Evolutionary conservation across 2,888 invertebrate species (phyloP), one percentile per base, ranked within the genome.

Genomic region (Drosophila planitibia): DNA sequence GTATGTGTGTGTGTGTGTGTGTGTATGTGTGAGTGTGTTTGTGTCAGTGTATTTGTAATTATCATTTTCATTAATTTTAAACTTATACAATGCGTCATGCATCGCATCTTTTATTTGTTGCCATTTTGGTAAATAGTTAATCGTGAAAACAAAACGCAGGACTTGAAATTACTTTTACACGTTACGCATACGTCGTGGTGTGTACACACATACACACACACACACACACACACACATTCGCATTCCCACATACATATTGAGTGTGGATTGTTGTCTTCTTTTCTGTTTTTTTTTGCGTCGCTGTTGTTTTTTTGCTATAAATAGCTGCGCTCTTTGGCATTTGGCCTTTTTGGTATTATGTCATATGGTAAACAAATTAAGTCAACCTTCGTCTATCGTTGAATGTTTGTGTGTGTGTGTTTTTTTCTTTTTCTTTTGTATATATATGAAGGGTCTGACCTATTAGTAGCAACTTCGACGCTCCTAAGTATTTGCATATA

Each of bases 311-410:
- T 63, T 35, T 32, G 35, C 70, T 64, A 67, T 68, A 74, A 66
- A 59, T 44, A 67, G 32, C 39, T 39, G 6, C 39, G 37, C 68
- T 47, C 49, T 37, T 47, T 44, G 41, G 57, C 54, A 62, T 54
- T 82, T 81, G 66, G 51, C 64, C 73, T 80, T 66, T 79, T 69
- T 54, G 70, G 70, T 76, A 83, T 86, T 84, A 89, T 89, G 89
- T 86, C 85, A 89, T 86, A 89, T 71, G 69, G 82, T 77, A 81
- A 86, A 84, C 85, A 89, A 86, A 87, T 86, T 89, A 79, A 84
- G 74, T 72, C 82, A 74, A 74, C 60, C 70, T 58, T 64, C 52
- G 22, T 52, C 22, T 33, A 30, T 28, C 7, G 39, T n/a, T 57
- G 39, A 57, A 14, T 30, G 39, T n/a, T n/a, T 35, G 22, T 37